phyloP scores from a whole-genome alignment of 2,888 invertebrate species.

The Ametastegia equiseti region DNA sequence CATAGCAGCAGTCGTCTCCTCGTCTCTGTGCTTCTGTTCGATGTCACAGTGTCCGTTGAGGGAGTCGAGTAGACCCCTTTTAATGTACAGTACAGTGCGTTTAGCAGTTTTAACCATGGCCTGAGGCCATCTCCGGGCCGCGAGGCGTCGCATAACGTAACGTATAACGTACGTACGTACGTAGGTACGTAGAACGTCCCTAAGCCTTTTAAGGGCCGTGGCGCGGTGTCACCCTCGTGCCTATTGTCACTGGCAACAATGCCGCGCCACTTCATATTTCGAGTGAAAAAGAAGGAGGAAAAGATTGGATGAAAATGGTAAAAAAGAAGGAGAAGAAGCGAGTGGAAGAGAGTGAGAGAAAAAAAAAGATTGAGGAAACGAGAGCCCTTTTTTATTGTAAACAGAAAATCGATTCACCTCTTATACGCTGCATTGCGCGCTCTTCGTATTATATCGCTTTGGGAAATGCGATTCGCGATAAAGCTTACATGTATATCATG shows the following conservation, averaged over 20 bases:
- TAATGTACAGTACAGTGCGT: conserved; percentile 46
- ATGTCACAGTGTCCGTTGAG: conserved; percentile 40
- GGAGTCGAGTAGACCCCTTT: conserved; percentile 42
- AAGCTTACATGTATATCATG: background rate
- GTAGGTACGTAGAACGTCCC: conserved; percentile 25
- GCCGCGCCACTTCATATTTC: conserved; percentile 62
- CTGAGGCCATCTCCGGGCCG: conserved; percentile 35
- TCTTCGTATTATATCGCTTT: background rate
- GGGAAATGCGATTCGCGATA: background rate
- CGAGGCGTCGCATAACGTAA: conserved; percentile 20
- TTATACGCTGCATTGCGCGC: background rate
- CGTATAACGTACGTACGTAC: no score
- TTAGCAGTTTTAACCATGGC: conserved; percentile 48
- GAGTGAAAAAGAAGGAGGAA: conserved; percentile 53
- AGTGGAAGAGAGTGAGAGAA: conserved; percentile 41
- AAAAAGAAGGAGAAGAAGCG: conserved; percentile 46
- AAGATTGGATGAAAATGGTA: conserved; percentile 49
- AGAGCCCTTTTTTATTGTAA: conserved; percentile 47
- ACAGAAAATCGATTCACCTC: conserved; percentile 47
- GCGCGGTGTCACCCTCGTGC: conserved; percentile 46
- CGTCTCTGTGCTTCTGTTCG: background rate
- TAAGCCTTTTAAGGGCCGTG: conserved; percentile 46
- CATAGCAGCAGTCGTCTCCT: no score
- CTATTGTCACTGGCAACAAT: conserved; percentile 64
- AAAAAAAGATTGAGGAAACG: conserved; percentile 51